These are phyloP conservation scores for Pogonophryne albipinna DNA, from an alignment of 2,797 vertebrate species.

Conservation along the genomic window DNA sequence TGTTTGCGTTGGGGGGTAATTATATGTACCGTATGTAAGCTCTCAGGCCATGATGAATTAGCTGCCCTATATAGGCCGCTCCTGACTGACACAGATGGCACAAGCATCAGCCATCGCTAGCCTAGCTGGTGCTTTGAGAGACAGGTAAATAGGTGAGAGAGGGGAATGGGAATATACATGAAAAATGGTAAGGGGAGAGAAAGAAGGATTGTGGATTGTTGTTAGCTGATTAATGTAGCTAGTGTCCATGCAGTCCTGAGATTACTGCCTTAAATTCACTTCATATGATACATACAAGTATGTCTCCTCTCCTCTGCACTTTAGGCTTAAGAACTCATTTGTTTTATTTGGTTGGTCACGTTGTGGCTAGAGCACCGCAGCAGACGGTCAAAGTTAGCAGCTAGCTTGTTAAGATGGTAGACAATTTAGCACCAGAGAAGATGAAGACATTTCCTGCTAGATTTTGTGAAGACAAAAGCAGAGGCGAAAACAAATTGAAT, in stretches of 20 bases:
- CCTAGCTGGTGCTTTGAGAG: conserved; percentile 39
- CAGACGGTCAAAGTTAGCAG: neutral
- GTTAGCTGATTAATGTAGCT: neutral
- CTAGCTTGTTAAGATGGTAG: neutral
- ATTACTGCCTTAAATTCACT: neutral
- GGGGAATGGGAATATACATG: conserved; percentile 22
- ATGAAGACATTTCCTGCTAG: no score
- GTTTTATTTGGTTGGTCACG: neutral
- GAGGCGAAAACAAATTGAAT: neutral
- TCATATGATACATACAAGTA: neutral
- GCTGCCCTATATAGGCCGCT: conserved; percentile 83
- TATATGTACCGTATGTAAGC: conserved; percentile 82
- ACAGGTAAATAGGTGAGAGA: conserved; percentile 40
- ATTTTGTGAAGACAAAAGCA: neutral
- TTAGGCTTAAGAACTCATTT: neutral
- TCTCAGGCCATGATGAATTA: conserved; percentile 85
- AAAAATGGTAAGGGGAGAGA: neutral
- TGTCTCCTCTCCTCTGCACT: neutral
- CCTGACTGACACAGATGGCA: conserved; percentile 81
- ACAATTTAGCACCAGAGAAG: neutral
- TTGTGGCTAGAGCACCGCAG: neutral
- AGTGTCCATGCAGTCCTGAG: neutral
- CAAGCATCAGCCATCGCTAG: conserved; percentile 49
- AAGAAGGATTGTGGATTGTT: neutral
- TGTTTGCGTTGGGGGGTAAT: conserved; percentile 84